Base-by-base conservation (phyloP, 2,113 vertebrate genomes). In the Lepus americanus region DNA sequence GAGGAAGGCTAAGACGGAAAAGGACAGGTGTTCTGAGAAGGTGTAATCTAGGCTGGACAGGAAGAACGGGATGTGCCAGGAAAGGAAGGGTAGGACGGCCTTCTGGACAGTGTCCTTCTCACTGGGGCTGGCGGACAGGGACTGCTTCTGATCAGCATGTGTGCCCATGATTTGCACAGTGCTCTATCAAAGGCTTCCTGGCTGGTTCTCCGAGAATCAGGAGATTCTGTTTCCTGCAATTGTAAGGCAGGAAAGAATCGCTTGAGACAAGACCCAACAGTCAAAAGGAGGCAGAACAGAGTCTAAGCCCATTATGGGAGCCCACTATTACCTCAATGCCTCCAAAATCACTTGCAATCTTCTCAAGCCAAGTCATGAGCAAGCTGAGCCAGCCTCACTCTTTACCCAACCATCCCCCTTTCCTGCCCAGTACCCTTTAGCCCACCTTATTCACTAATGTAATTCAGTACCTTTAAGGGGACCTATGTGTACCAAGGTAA, bases 151-250 rank as follows among this genome's bases (percentile, higher is more conserved):
- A 90, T 44, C n/a, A 17, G 0, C 25, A 55, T 29, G 39, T 87
- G 69, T 44, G 82, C 16, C 27, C 33, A 29, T 19, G 11, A 36
- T 22, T 70, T 76, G n/a, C n/a, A 78, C 2, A 44, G 66, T n/a
- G 27, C 76, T 89, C 83, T 51, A 82, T 89, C 44, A 84, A 84
- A 94, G 55, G 51, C 36, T 80, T 72, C 59, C 44, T 44, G 61
- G 72, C 1, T 51, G 72, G 64, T 44, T 76, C 39, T 87, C 85
- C 13, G 6, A 94, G 53, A 51, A 76, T 51, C n/a, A 55, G 76
- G 85, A 82, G 23, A 61, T 11, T 39, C 66, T 55, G 14, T 51
- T 33, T 29, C 51, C 44, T 72, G 11, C 4, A 74, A 70, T 73
- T 53, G 29, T 44, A 76, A 29, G 33, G 33, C 1, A 83, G 16